phyloP scores from a whole-genome alignment of 2,113 vertebrate species.

The Rynchops niger region DNA sequence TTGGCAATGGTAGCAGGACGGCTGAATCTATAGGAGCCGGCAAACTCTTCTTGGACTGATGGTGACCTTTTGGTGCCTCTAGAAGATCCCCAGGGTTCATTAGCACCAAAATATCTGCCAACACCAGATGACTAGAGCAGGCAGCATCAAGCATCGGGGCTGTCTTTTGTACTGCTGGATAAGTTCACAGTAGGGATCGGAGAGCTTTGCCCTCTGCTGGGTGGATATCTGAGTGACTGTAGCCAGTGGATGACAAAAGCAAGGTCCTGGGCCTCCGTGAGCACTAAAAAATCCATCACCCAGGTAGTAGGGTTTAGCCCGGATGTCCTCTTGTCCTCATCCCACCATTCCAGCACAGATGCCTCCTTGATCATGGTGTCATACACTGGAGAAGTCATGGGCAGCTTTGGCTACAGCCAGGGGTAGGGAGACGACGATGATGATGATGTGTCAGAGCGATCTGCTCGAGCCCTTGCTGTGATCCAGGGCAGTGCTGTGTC shows the following conservation, averaged over 20 bases:
- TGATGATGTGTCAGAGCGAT: not conserved
- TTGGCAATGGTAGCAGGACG: not conserved
- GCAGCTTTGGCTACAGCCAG: not conserved
- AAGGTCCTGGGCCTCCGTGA: not conserved
- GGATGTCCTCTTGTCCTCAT: not conserved
- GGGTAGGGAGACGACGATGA: not conserved
- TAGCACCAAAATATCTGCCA: not conserved
- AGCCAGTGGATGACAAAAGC: not conserved
- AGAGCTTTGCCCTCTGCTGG: not conserved
- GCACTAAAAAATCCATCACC: not conserved
- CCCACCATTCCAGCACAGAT: not conserved
- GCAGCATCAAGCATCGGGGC: not conserved
- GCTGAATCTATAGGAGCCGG: not conserved
- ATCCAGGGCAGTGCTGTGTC: not conserved
- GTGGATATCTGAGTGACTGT: not conserved
- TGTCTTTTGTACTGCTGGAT: not conserved
- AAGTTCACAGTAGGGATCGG: not conserved
- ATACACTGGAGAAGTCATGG: accelerated
- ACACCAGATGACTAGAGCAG: not conserved
- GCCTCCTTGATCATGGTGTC: not conserved
- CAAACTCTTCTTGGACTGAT: not conserved
- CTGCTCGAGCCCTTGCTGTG: not conserved
- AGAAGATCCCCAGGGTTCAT: not conserved
- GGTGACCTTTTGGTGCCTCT: not conserved
- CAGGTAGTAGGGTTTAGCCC: not conserved